Evolutionary conservation across 2,888 invertebrate species (phyloP).

Genomic region (Platycheirus albimanus): DNA sequence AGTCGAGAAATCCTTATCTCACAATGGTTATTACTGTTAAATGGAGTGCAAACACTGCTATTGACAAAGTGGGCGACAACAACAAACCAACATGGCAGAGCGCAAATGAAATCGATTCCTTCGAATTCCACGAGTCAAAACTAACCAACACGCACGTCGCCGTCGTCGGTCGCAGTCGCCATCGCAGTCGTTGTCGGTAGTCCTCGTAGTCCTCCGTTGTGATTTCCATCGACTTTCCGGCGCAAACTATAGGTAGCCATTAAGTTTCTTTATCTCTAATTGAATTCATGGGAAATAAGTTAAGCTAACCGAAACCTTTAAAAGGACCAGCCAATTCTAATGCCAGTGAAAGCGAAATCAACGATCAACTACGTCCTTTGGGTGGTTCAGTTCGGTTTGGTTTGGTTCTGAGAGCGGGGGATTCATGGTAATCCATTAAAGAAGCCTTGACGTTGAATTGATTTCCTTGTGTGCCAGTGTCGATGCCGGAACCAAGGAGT

Average conservation of each 20-base stretch:
- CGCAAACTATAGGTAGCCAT: constrained; percentile 18
- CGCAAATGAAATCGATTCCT: constrained; percentile 50
- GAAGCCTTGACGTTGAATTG: constrained; percentile 4
- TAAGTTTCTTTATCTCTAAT: constrained; percentile 69
- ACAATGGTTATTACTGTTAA: constrained; percentile 13
- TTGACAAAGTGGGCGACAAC: constrained; percentile 37
- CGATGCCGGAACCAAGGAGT: constrained; percentile 36
- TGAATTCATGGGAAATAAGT: constrained; percentile 64
- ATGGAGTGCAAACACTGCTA: constrained; percentile 50
- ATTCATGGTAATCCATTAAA: constrained; percentile 56
- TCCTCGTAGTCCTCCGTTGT: background rate
- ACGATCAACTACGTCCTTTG: no score
- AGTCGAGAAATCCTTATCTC: no score
- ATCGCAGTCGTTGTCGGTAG: no score
- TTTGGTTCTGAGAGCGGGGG: no score
- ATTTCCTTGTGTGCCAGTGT: no score
- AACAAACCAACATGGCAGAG: constrained; percentile 13
- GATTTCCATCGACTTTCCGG: background rate
- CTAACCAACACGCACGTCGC: no score
- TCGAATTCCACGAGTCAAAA: no score
- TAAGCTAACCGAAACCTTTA: constrained; percentile 38
- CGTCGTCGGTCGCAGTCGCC: no score
- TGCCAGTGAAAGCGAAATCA: no score
- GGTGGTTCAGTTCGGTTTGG: no score
- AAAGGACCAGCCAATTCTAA: no score